Evolutionary conservation across 2,888 invertebrate species (phyloP), one percentile per base, ranked within the genome.

Genomic region (Heteromyza rotundicornis): DNA sequence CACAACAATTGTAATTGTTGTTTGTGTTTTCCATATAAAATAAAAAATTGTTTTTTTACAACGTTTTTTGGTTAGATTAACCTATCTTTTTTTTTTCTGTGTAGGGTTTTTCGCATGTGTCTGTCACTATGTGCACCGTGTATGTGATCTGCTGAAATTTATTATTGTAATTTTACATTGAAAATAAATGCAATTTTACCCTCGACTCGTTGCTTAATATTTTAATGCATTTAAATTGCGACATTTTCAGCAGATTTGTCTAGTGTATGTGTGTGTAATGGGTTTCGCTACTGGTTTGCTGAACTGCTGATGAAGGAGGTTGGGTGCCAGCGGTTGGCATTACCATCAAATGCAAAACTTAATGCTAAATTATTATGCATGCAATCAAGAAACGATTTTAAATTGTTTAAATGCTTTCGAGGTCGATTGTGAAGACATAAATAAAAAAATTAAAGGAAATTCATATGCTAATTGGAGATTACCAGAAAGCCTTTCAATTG

Each of bases 331-430:
- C n/a, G n/a, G 72, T 70, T 69, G 64, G 72, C 68, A 73, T 72
- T 74, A 73, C 66, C 70, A 57, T 61, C 55, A 51, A 67, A 65
- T 69, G 68, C 62, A 67, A 67, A 64, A 62, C 65, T 71, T 75
- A 74, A 76, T 75, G 63, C 71, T 61, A 74, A 73, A 76, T 71
- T 70, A 77, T 76, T 76, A 73, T 77, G 73, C 77, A 72, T 67
- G 72, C 73, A 70, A 66, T 59, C 65, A 60, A 64, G 64, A 70
- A 68, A 56, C 56, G 52, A 32, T 8, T 32, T 32, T 32, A 32
- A 14, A 40, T 40, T 10, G 40, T 40, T n/a, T 40, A n/a, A 40
- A 10, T 40, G 40, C 40, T 3, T 40, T 40, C 14, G 8, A 10
- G 10, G 40, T 40, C 3, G 5, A 10, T n/a, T 40, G 16, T 40